Base-by-base conservation (phyloP, 2,113 vertebrate species). In the Microtus oregoni region DNA sequence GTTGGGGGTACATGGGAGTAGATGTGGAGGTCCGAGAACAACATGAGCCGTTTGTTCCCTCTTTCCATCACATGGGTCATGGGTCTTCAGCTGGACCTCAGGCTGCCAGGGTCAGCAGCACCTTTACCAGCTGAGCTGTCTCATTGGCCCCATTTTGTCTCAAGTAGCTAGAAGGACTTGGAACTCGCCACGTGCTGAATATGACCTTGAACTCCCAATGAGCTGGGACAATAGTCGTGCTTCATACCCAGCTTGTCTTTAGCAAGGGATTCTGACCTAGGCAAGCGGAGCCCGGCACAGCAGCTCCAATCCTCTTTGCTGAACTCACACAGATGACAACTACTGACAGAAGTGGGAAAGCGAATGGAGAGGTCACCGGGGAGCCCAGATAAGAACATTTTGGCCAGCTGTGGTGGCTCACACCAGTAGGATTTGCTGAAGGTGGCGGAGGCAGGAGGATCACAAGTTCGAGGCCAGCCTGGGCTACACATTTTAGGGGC, bases 171-270 rank as follows among this genome's bases (percentile, higher is more conserved):
- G n/a, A 38, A 61, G 30, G 14, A 26, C 58, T n/a, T 83, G 38
- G 81, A 17, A 63, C 58, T 83, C n/a, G 10, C n/a, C 12, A 75
- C 24, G 12, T 3, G 10, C 24, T 12, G 73, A 76, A 41, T 24
- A 76, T 47, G 24, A 47, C 75, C 61, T 65, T 65, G 82, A 44
- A 65, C 81, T 65, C 24, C 58, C 38, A 38, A 28, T 20, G 58
- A 6, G 26, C 38, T 14, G 14, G 58, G 26, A 32, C 38, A 6
- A 3, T 2, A 32, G 15, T 15, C 9, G 1, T 9, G 13, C n/a
- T 19, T 63, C 81, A 41, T 8, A 44, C 14, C 7, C 22, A 32
- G 38, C 82, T 17, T 65, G 38, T 85, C n/a, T 85, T 65, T 30
- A 65, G 30, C 58, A 85, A 65, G 82, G 17, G 26, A 44, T 65